phyloP scores from a whole-genome alignment of 2,113 vertebrate genomes.

The Osmerus mordax region DNA sequence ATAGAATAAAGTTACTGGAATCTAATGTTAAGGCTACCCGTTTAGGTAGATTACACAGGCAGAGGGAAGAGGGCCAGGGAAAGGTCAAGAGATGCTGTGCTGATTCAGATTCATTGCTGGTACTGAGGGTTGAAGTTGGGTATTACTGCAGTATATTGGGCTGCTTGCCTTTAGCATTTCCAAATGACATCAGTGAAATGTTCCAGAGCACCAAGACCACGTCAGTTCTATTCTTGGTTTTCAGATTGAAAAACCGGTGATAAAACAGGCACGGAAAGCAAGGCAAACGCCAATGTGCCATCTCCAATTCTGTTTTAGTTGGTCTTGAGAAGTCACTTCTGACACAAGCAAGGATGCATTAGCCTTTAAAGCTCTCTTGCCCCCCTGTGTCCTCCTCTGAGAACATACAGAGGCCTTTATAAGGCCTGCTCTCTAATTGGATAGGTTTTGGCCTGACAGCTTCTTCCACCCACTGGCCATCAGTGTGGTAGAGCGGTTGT shows the following conservation, averaged over 20 bases:
- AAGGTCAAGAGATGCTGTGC: not conserved
- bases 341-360: slow-evolving; percentile 48
- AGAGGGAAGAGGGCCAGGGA: not conserved
- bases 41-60: too few species aligned
- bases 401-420: slow-evolving; percentile 10
- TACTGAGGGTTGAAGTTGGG: slow-evolving; percentile 4
- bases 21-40: too few species aligned
- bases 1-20: too few species aligned
- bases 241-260: slow-evolving; percentile 20
- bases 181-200: slow-evolving; percentile 30
- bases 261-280: slow-evolving; percentile 37
- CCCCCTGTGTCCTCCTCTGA: not conserved
- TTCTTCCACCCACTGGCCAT: slow-evolving; percentile 7
- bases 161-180: slow-evolving; percentile 27
- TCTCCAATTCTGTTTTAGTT: slow-evolving; percentile 62
- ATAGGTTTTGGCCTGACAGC: not conserved
- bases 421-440: not conserved
- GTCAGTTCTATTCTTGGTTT: slow-evolving; percentile 30
- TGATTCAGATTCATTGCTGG: not conserved
- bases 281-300: slow-evolving; percentile 21
- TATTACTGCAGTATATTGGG: slow-evolving; percentile 14
- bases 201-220: slow-evolving; percentile 22
- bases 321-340: slow-evolving; percentile 62
- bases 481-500: slow-evolving; percentile 7
- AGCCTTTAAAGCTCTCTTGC: not conserved